Conservation (phyloP, 2,113 vertebrate species). For the Himantopus leucocephalus region DNA sequence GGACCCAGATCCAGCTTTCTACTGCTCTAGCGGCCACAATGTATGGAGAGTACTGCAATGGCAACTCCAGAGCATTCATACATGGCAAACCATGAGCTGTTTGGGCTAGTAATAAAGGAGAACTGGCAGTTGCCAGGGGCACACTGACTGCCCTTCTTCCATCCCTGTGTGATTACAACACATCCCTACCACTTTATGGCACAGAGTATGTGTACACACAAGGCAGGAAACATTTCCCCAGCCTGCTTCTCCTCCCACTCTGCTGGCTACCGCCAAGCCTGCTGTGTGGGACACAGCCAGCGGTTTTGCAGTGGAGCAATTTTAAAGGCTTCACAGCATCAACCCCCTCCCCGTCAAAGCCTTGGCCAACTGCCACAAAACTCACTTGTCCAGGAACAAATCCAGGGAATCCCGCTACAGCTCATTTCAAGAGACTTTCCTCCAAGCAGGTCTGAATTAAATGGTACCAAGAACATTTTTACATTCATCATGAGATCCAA, state of each 20-base stretch:
- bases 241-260: background rate
- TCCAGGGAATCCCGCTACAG: conserved; percentile 57
- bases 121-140: background rate
- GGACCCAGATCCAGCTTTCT: background rate
- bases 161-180: background rate
- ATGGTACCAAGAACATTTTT: conserved; percentile 53
- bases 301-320: background rate
- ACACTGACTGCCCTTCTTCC: background rate
- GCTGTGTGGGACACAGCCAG: background rate
- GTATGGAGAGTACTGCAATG: background rate
- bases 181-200: background rate
- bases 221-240: background rate
- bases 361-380: conserved; percentile 4
- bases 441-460: conserved; percentile 62
- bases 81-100: background rate
- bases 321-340: background rate
- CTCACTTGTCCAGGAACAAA: conserved; percentile 65
- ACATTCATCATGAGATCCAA: conserved; percentile 68
- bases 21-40: background rate
- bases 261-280: background rate
- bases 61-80: background rate
- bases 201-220: rapidly evolving
- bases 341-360: background rate
- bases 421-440: conserved; percentile 49
- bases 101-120: background rate